phyloP scores from a whole-genome alignment of 2,113 vertebrate genomes.

The Glaucidium brasilianum region DNA sequence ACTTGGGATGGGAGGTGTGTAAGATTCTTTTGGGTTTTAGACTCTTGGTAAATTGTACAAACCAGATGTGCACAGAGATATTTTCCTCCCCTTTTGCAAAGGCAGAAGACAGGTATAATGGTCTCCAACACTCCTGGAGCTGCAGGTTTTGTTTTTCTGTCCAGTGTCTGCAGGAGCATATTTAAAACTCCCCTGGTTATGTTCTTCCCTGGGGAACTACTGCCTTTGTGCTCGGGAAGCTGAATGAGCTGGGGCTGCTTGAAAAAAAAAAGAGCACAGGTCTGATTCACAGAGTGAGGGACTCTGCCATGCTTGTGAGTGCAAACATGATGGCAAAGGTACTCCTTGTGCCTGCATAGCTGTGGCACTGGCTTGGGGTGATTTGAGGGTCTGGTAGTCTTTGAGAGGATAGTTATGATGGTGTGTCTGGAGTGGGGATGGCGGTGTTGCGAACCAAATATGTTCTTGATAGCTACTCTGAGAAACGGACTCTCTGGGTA shows the following conservation, averaged over 20 bases:
- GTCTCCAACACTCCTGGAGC: background rate
- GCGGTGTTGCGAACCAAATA: background rate
- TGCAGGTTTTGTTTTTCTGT: background rate
- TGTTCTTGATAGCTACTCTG: background rate
- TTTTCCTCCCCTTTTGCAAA: background rate
- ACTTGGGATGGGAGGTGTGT: background rate
- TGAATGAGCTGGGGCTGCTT: background rate
- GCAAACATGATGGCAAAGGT: background rate
- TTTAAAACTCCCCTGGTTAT: background rate
- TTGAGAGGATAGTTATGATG: background rate
- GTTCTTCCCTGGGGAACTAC: background rate
- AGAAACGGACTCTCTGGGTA: background rate
- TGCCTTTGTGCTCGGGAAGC: background rate
- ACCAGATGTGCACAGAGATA: background rate
- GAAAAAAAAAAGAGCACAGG: background rate
- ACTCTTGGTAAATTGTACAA: background rate
- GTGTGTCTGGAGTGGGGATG: background rate
- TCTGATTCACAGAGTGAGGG: background rate
- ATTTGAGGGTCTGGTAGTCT: background rate
- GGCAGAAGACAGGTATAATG: background rate
- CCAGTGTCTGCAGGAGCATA: background rate
- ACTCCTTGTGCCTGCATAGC: background rate
- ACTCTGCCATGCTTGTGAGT: background rate
- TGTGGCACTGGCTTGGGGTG: background rate
- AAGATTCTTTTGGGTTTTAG: background rate